Conservation (phyloP, 2,797 vertebrate genomes). For the Monodelphis domestica region DNA sequence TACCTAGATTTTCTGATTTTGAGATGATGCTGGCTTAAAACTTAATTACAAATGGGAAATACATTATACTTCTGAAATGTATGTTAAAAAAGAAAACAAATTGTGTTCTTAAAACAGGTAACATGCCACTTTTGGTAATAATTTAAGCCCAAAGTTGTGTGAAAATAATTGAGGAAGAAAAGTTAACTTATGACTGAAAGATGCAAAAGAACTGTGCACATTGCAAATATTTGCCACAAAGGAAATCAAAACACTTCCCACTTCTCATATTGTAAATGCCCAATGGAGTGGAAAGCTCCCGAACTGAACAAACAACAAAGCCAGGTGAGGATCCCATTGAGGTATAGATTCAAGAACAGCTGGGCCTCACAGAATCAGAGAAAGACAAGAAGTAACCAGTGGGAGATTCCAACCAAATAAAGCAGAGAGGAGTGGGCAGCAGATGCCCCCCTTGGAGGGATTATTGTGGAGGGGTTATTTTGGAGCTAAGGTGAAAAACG, state of each 20-base stretch:
- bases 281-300: conserved; percentile 59
- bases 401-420: neutral
- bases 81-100: conserved; percentile 76
- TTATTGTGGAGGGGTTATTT: conserved; percentile 41
- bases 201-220: conserved; percentile 60
- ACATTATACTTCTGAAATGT: conserved; percentile 66
- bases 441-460: neutral
- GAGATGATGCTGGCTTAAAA: conserved; percentile 66
- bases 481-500: conserved; percentile 15
- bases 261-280: conserved; percentile 59
- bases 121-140: conserved; percentile 67
- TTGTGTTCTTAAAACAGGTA: conserved; percentile 76
- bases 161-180: conserved; percentile 65
- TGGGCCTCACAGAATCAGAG: conserved; percentile 32
- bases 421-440: conserved; percentile 24
- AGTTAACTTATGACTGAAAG: conserved; percentile 61
- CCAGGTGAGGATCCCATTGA: neutral
- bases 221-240: conserved; percentile 43
- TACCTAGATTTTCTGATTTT: conserved; percentile 63
- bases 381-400: conserved; percentile 42
- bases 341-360: conserved; percentile 57
- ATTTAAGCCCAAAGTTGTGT: conserved; percentile 58
- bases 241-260: conserved; percentile 24
- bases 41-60: conserved; percentile 77
- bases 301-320: conserved; percentile 18